Evolutionary conservation across 2,797 vertebrate species (phyloP), one percentile per base, ranked within the genome.

Genomic region (Myotis pilosus): DNA sequence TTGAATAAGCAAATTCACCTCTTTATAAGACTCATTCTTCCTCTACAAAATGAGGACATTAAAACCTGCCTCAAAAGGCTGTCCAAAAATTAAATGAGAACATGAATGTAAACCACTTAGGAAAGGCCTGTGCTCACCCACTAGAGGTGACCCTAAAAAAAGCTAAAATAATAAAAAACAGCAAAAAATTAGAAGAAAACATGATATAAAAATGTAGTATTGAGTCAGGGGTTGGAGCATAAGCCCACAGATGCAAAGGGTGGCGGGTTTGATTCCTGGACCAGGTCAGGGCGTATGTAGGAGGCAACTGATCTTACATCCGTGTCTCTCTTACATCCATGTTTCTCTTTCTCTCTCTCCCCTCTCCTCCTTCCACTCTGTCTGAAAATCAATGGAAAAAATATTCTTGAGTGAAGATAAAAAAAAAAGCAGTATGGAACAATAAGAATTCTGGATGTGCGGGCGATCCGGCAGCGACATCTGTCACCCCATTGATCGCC

Each of bases 131-230:
- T 74, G 86, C 62, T 82, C 81, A 72, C 89, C 91, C 95, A 92
- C 92, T 96, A 92, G 88, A 92, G 83, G 87, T 81, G 53, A 94
- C 69, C 62, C 55, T 91, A 88, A 87, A 83, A 83, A 91, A 92
- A 87, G 33, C 23, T 92, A 68, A 88, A 55, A 79, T 57, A 23
- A 38, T 87, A 68, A 87, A 62, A 80, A 69, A 22, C 1, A 30
- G 8, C 49, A 68, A 33, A 84, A 66, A 60, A 57, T n/a, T 74
- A 87, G 11, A 62, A 55, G 28, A 13, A 79, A 88, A 88, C 41
- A 47, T 17, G 8, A 80, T 47, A 38, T 30, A 94, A 92, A 95
- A 88, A 89, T n/a, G n/a, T 6, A 51, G 49, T 51, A 51, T 19
- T 17, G 49, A 5, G 49, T 51, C 16, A 51, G 49, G 16, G 5